Base-by-base conservation (phyloP, 1,140 invertebrate genomes). In the Aphaenogaster rudis region DNA sequence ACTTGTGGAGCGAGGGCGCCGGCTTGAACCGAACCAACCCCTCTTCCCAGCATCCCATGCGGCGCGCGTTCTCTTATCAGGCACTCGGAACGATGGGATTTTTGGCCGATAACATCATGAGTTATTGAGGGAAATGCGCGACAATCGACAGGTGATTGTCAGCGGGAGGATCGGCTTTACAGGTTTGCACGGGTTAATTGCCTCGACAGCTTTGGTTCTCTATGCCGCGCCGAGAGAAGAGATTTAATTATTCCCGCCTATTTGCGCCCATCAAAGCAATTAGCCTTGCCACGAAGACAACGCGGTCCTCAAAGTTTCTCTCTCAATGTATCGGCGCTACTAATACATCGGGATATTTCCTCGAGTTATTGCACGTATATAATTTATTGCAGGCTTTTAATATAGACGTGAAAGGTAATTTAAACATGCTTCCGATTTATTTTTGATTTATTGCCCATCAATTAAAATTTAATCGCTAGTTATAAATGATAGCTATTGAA, bases 21-120 rank as follows among this genome's bases (percentile, higher is more conserved):
- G 89, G 91, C 91, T 92, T 90, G 89, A 88, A 88, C 88, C 72
- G 59, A 74, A 82, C 74, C 86, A 88, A 67, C 92, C 91, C 92
- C 91, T 89, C 88, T 89, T 91, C 84, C 64, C 86, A 88, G 89
- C 90, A 86, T 87, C 86, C 84, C 87, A 39, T 67, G 88, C 92
- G 86, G 88, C 92, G 92, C 92, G 92, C 92, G 91, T 90, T 92
- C 88, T 87, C 89, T 90, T 90, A 90, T 91, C 91, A 52, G 45
- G 57, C 15, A 74, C 17, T 61, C 54, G 80, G 67, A 28, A 36
- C 17, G 54, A 82, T 74, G 52, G 42, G 67, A 61, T 28, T 74
- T 82, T 82, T 59, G 67, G 42, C 80, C 17, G 67, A 82, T 82
- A 74, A 74, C 74, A 59, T 61, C 28, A 21, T 74, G 17, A 61